These are phyloP conservation scores for Zapornia atra DNA, from an alignment of 2,113 vertebrate genomes.

Conservation along the genomic window DNA sequence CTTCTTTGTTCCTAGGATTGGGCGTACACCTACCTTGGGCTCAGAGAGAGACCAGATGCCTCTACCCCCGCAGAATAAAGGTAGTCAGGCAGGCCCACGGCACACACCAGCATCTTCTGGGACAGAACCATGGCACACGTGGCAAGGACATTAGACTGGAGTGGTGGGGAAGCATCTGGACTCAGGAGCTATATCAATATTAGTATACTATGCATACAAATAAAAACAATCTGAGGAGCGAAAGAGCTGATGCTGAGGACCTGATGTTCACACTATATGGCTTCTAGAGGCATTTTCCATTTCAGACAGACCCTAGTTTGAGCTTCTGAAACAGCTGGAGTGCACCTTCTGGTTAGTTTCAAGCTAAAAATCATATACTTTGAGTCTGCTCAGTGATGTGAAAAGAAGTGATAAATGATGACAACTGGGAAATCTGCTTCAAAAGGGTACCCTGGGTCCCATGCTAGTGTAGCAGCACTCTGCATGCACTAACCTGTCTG, in stretches of 20 bases:
- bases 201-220: neutral
- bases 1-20: neutral
- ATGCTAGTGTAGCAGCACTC: neutral
- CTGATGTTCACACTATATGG: neutral
- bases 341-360: neutral
- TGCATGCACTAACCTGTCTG: neutral
- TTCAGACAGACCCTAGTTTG: neutral
- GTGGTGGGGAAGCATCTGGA: neutral
- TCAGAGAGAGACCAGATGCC: neutral
- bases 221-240: neutral
- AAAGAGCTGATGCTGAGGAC: neutral
- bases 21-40: neutral
- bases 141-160: neutral
- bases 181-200: neutral
- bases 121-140: neutral
- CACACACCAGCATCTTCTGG: neutral
- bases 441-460: neutral
- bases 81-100: neutral
- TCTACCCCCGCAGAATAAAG: neutral
- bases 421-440: neutral
- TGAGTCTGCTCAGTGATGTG: neutral
- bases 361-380: neutral
- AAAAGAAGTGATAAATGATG: neutral
- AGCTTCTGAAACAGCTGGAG: neutral
- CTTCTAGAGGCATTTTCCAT: neutral